phyloP scores from a whole-genome alignment of 2,888 invertebrate genomes.

The Cheilosia urbana region DNA sequence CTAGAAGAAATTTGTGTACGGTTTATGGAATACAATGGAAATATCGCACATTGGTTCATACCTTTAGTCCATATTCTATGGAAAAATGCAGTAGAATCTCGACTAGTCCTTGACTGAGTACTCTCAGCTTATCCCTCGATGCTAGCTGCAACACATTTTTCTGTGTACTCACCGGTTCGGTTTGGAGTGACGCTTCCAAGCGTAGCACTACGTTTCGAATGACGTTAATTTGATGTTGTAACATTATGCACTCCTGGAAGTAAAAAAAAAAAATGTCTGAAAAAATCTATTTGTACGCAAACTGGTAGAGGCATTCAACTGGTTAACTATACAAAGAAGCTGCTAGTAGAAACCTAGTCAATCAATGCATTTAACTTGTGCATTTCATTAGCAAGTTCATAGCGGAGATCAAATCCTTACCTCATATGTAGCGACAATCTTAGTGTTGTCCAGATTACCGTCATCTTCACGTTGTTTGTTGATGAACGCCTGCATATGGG shows the following conservation, averaged over 20 bases:
- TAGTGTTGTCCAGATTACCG: conserved; percentile 83
- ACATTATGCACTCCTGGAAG: conserved; percentile 91
- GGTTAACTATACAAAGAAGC: background rate
- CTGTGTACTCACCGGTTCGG: conserved; percentile 80
- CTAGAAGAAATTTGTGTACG: conserved; percentile 69
- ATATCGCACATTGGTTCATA: conserved; percentile 35
- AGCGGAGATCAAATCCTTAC: conserved; percentile 78
- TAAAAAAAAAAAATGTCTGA: conserved; percentile 25
- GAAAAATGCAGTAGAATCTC: conserved; percentile 91
- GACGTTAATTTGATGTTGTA: conserved; percentile 95
- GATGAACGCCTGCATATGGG: conserved; percentile 93
- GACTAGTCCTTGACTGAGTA: conserved; percentile 91
- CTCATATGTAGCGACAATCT: conserved; percentile 85
- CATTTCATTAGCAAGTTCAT: too few species aligned
- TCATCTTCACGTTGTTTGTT: conserved; percentile 87
- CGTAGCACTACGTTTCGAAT: conserved; percentile 90
- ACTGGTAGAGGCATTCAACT: background rate
- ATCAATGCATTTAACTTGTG: background rate
- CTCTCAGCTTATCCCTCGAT: conserved; percentile 92
- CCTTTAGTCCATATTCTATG: conserved; percentile 85
- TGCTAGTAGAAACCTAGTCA: background rate
- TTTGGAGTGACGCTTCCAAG: conserved; percentile 87
- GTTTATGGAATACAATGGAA: conserved; percentile 77
- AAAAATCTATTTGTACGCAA: background rate
- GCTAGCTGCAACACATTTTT: conserved; percentile 86